These are phyloP conservation scores for Eledona agricola DNA, from an alignment of 2,888 invertebrate species.

Conservation along the genomic window DNA sequence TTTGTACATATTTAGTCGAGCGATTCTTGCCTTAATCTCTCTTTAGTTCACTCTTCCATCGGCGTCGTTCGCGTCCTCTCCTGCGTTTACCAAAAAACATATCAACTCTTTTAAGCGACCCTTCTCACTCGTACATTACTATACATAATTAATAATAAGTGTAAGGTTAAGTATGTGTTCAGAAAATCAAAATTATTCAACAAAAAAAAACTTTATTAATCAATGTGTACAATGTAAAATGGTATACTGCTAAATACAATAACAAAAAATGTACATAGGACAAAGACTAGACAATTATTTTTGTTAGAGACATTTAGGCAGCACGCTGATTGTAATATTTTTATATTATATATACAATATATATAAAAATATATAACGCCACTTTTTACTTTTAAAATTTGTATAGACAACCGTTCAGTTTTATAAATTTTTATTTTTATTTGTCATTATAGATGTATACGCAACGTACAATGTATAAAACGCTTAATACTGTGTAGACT, in stretches of 20 bases:
- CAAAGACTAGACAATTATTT: constrained; percentile 27
- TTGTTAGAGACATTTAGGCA: constrained; percentile 29
- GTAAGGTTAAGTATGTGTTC: constrained; percentile 36
- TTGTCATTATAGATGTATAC: constrained; percentile 6
- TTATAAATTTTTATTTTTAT: too few species aligned
- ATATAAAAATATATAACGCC: constrained; percentile 1
- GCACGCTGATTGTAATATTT: constrained; percentile 41
- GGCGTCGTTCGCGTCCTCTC: too few species aligned
- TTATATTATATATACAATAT: constrained; percentile 36
- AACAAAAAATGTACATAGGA: constrained; percentile 43
- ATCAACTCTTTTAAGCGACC: neutral
- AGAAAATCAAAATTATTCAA: constrained; percentile 26
- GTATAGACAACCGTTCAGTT: too few species aligned
- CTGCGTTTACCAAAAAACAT: too few species aligned
- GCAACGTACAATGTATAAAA: constrained; percentile 7
- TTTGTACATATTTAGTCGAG: constrained; percentile 15
- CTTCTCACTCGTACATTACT: constrained; percentile 1
- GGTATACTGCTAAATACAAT: constrained; percentile 46
- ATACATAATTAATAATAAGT: constrained; percentile 13
- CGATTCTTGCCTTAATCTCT: constrained; percentile 31
- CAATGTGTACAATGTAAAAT: constrained; percentile 34
- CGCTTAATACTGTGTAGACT: constrained; percentile 17
- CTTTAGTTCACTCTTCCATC: constrained; percentile 4
- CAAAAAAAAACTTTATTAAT: constrained; percentile 20
- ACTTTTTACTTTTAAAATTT: constrained; percentile 2